These are phyloP conservation scores for Scytalopus superciliaris DNA, from an alignment of 2,113 vertebrate genomes.

Conservation along the genomic window DNA sequence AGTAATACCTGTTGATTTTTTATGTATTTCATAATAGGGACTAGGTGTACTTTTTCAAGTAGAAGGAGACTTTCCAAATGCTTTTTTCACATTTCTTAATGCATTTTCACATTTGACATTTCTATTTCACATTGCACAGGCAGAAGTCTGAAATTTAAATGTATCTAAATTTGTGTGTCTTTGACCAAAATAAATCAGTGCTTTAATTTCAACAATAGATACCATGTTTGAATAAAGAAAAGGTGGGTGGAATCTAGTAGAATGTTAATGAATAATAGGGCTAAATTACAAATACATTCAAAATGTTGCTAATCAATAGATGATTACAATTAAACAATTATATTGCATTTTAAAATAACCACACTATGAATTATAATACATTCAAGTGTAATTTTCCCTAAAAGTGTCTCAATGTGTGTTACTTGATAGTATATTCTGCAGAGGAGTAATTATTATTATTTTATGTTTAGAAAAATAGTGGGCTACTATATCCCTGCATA, in stretches of 20 bases:
- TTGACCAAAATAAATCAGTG: not conserved
- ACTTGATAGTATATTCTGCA: not conserved
- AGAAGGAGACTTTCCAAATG: not conserved
- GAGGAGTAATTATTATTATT: not conserved
- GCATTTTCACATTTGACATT: not conserved
- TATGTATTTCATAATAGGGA: not conserved
- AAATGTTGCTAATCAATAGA: not conserved
- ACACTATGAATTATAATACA: accelerated
- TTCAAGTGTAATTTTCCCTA: not conserved
- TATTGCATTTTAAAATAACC: not conserved
- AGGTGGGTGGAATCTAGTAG: not conserved
- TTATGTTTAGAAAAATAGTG: not conserved
- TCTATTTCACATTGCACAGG: no score
- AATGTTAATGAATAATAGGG: not conserved
- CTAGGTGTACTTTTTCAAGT: not conserved
- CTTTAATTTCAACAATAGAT: not conserved
- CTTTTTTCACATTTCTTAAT: not conserved
- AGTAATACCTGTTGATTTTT: not conserved
- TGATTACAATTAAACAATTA: not conserved
- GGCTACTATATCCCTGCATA: not conserved
- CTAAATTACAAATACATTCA: not conserved
- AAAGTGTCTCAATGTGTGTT: not conserved
- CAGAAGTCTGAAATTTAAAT: not conserved
- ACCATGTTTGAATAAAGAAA: not conserved
- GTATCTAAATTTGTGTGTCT: not conserved